Conservation (phyloP, 2,888 invertebrate genomes). For the Antheraea assamensis region DNA sequence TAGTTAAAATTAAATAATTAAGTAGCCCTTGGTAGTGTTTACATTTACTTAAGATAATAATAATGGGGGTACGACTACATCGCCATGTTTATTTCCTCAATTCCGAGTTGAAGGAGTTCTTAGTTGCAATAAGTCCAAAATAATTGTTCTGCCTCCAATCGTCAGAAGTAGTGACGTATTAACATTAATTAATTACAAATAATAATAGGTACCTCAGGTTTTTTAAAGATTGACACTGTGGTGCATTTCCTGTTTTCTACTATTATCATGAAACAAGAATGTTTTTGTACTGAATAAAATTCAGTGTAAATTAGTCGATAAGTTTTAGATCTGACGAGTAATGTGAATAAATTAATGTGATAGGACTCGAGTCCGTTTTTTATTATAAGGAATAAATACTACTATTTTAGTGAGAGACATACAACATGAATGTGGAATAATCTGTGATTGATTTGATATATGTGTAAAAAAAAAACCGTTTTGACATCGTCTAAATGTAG, state of each 20-base stretch:
- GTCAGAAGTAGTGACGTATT: neutral
- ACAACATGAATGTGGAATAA: slow-evolving; percentile 4
- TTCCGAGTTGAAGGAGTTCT: neutral
- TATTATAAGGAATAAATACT: neutral
- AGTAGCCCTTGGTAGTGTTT: neutral
- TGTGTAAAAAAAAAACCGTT: neutral
- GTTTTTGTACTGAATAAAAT: neutral
- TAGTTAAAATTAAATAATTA: neutral
- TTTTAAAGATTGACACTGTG: neutral
- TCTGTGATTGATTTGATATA: slow-evolving; percentile 10
- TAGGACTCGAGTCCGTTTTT: slow-evolving; percentile 1
- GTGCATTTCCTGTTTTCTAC: neutral
- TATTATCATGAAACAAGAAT: neutral
- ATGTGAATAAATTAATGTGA: slow-evolving; percentile 12
- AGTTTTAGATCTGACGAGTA: neutral
- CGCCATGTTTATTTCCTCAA: neutral
- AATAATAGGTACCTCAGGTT: neutral
- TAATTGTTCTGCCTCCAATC: neutral
- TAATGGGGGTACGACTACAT: neutral
- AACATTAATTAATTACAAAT: neutral
- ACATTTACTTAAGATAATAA: neutral
- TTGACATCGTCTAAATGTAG: too few species aligned
- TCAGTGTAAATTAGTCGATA: neutral
- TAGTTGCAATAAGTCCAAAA: neutral
- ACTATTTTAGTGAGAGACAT: neutral